Evolutionary conservation across 1,140 invertebrate genomes (phyloP).

Genomic region (Thaumatotibia leucotreta): DNA sequence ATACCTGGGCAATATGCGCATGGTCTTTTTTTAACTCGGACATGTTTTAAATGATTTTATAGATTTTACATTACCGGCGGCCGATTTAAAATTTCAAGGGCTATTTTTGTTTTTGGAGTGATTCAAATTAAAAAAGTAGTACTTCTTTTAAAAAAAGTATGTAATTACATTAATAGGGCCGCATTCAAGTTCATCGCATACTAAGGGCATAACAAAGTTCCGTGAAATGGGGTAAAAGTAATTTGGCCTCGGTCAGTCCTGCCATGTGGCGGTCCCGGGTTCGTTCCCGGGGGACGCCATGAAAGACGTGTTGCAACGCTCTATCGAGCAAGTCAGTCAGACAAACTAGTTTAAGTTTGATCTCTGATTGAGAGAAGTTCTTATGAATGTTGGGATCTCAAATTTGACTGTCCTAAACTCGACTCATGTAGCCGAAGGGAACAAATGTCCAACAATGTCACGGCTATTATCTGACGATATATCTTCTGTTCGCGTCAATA

Average conservation of each 20-base stretch:
- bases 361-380: background rate
- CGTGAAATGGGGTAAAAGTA: slow-evolving; percentile 72
- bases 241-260: slow-evolving; percentile 41
- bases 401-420: background rate
- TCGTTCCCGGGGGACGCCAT: slow-evolving; percentile 53
- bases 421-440: background rate
- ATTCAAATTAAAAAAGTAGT: too few relatives aligned
- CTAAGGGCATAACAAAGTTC: slow-evolving; percentile 56
- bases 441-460: slow-evolving; percentile 50
- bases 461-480: slow-evolving; percentile 70
- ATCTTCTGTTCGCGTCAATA: slow-evolving; percentile 64
- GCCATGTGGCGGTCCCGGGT: slow-evolving; percentile 61
- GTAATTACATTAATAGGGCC: too few relatives aligned
- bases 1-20: too few relatives aligned
- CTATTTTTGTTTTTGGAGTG: too few relatives aligned
- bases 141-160: too few relatives aligned
- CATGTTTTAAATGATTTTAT: too few relatives aligned
- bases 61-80: too few relatives aligned
- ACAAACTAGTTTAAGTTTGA: background rate
- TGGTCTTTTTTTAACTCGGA: too few relatives aligned
- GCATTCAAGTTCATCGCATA: background rate
- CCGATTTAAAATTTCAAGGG: too few relatives aligned
- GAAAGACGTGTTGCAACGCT: background rate
- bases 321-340: background rate
- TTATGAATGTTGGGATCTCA: background rate